Conservation (phyloP, 2,113 vertebrate genomes). For the Eidolon helvum region DNA sequence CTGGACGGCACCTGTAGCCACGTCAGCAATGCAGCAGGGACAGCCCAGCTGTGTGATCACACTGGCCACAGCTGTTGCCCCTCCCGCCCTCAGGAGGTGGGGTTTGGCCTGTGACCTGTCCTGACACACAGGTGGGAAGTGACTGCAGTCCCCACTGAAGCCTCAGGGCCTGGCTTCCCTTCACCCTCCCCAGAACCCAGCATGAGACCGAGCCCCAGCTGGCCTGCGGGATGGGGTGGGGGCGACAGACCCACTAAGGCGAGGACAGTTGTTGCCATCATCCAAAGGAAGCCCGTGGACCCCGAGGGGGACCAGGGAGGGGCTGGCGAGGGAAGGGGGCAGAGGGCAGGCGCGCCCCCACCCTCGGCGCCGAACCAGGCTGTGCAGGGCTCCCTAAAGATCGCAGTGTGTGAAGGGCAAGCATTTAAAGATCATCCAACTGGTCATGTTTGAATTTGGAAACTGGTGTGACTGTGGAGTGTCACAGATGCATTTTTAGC, state of each 20-base stretch:
- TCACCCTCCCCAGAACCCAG: neutral
- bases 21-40: neutral
- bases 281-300: neutral
- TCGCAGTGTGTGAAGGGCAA: neutral
- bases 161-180: neutral
- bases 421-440: neutral
- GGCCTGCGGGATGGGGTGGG: too few relatives aligned
- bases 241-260: neutral
- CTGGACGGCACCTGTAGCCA: fast-evolving
- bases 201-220: neutral
- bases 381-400: neutral
- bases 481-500: neutral
- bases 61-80: neutral
- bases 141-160: neutral
- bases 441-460: neutral
- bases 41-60: fast-evolving
- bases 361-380: neutral
- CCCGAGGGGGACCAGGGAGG: neutral
- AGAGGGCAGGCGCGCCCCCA: neutral
- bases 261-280: neutral
- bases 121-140: too few relatives aligned
- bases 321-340: fast-evolving
- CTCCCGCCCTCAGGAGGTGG: fast-evolving
- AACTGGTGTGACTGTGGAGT: neutral
- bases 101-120: neutral